Evolutionary conservation across 2,888 invertebrate genomes (phyloP).

Genomic region (Portevinia maculata): DNA sequence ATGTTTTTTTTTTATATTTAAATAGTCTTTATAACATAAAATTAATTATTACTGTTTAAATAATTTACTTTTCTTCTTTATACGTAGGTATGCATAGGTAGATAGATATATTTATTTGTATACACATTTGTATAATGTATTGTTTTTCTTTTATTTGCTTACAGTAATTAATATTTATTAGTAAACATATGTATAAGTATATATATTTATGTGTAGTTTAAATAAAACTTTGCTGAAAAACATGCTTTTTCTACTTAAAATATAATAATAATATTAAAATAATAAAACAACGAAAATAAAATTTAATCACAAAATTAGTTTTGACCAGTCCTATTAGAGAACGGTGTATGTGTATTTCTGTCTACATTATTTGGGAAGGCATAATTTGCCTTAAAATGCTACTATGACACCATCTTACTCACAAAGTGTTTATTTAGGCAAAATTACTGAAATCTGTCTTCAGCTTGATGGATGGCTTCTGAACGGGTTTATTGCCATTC

Average conservation of each 20-base stretch:
- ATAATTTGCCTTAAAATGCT: slow-evolving; percentile 45
- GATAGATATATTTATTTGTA: slow-evolving; percentile 1
- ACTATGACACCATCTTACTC: slow-evolving; percentile 20
- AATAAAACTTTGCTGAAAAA: slow-evolving; percentile 59
- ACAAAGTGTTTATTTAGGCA: slow-evolving; percentile 83
- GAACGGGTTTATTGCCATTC: slow-evolving; percentile 81
- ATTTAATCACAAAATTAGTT: slow-evolving; percentile 68
- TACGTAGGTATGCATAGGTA: slow-evolving; percentile 25
- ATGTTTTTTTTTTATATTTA: slow-evolving; percentile 63
- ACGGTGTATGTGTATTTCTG: slow-evolving; percentile 10
- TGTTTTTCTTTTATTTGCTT: slow-evolving; percentile 43
- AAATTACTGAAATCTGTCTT: slow-evolving; percentile 98
- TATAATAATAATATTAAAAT: slow-evolving; percentile 7
- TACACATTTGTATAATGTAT: not conserved
- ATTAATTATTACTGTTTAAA: slow-evolving; percentile 47
- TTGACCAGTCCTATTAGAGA: slow-evolving; percentile 53
- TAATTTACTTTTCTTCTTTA: slow-evolving; percentile 39
- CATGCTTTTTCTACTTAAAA: slow-evolving; percentile 44
- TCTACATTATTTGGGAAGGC: slow-evolving; percentile 3
- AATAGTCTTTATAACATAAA: slow-evolving; percentile 66
- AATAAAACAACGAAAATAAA: slow-evolving; percentile 52
- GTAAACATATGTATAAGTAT: slow-evolving; percentile 57
- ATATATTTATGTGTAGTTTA: slow-evolving; percentile 63
- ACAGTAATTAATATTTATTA: slow-evolving; percentile 34
- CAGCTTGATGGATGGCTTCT: slow-evolving; percentile 91